Evolutionary conservation across 2,113 vertebrate species (phyloP).

Genomic region (Sciurus niger): DNA sequence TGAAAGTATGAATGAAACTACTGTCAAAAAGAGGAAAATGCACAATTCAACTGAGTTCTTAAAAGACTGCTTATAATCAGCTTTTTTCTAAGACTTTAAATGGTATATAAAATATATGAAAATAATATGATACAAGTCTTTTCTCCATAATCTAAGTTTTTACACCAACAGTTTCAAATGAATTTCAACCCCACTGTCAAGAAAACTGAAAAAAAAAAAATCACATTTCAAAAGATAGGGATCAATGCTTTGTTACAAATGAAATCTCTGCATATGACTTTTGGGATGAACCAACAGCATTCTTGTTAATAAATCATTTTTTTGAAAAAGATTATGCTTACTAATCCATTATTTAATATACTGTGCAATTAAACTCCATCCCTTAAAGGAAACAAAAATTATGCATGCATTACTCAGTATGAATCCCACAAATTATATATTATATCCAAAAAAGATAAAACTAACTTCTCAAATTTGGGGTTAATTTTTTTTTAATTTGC

Average conservation of each 20-base stretch:
- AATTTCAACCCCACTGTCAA: slow-evolving; percentile 32
- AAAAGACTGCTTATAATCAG: not conserved
- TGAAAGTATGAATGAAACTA: not conserved
- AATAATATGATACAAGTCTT: not conserved
- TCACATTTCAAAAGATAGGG: slow-evolving; percentile 14
- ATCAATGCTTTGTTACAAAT: slow-evolving; percentile 23
- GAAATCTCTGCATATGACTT: not conserved
- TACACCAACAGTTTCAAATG: slow-evolving; percentile 5
- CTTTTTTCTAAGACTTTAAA: not conserved
- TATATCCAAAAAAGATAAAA: not conserved
- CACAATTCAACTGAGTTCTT: not conserved
- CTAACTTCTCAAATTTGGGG: not conserved
- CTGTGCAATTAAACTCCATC: not conserved
- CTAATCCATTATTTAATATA: not conserved
- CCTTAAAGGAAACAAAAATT: slow-evolving; percentile 2
- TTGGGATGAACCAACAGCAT: not conserved
- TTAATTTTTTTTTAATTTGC: not conserved
- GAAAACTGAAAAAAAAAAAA: not conserved
- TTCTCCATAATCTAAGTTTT: slow-evolving; percentile 1
- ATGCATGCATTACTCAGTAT: not conserved
- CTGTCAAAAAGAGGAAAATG: slow-evolving; percentile 10
- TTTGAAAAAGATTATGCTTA: not conserved
- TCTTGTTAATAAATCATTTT: not conserved
- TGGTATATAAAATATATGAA: not conserved
- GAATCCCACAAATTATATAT: slow-evolving; percentile 26